phyloP scores from a whole-genome alignment of 92 coral and sea anemone species.

The Parazoanthus atlanticus region DNA sequence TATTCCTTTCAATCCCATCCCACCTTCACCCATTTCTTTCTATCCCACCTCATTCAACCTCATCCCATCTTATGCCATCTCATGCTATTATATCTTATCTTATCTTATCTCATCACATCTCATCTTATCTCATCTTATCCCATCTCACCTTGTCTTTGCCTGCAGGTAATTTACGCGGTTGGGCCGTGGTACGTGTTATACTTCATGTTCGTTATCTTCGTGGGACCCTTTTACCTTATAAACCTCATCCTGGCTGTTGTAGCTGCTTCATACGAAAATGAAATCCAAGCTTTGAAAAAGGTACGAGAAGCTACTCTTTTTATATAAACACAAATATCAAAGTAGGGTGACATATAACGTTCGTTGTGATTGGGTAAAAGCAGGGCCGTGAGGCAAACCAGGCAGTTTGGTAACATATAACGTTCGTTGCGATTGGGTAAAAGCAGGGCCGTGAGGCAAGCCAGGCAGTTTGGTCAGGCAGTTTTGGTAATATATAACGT shows the following conservation, averaged over 20 bases:
- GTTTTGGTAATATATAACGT: background rate
- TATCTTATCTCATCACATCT: no score
- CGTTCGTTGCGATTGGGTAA: background rate
- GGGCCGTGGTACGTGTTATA: slow-evolving; percentile 91
- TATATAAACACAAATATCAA: background rate
- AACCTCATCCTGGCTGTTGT: slow-evolving; percentile 95
- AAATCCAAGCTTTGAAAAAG: slow-evolving; percentile 66
- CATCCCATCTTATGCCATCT: no score
- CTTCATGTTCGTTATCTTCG: slow-evolving; percentile 75
- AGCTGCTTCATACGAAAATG: slow-evolving; percentile 93
- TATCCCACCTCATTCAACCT: no score
- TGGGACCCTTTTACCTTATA: slow-evolving; percentile 92
- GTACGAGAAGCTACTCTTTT: slow-evolving; percentile 30
- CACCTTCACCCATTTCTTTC: no score
- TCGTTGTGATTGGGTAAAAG: background rate
- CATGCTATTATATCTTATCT: no score
- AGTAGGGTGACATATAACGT: background rate
- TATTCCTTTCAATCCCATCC: no score
- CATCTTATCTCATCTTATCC: no score
- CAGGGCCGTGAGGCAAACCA: background rate
- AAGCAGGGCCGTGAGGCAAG: background rate
- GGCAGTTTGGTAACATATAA: background rate
- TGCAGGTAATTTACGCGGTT: slow-evolving; percentile 78
- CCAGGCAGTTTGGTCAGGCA: background rate
- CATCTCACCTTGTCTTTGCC: no score